These are phyloP conservation scores for Anadara kagoshimensis DNA, from an alignment of 1,140 invertebrate genomes.

Conservation along the genomic window DNA sequence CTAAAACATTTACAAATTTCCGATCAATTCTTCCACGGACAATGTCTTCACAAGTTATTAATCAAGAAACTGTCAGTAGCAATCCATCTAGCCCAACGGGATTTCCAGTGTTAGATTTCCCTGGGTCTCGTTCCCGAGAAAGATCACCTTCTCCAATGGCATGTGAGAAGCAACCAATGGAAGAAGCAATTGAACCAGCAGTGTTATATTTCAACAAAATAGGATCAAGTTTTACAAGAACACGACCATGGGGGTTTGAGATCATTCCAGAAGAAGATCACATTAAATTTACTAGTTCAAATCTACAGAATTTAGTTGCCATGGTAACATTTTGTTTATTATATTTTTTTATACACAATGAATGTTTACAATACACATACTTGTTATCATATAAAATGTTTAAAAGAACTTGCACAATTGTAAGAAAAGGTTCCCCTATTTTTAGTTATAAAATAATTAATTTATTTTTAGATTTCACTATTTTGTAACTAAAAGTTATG, in stretches of 20 bases:
- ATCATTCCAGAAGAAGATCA: slow-evolving; percentile 69
- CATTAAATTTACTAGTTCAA: slow-evolving; percentile 70
- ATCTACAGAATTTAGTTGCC: slow-evolving; percentile 69
- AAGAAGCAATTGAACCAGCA: slow-evolving; percentile 78
- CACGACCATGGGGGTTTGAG: slow-evolving; percentile 66
- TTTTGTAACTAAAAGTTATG: too few relatives aligned
- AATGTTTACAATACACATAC: too few relatives aligned
- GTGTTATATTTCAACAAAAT: slow-evolving; percentile 93
- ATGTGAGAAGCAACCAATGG: slow-evolving; percentile 12
- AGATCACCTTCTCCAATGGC: slow-evolving; percentile 73
- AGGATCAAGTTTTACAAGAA: slow-evolving; percentile 87
- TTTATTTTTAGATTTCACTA: too few relatives aligned
- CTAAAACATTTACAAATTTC: slow-evolving; percentile 71
- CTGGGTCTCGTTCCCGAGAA: slow-evolving; percentile 48
- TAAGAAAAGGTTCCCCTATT: too few relatives aligned
- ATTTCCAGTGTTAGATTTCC: slow-evolving; percentile 24
- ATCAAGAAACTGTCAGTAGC: slow-evolving; percentile 39
- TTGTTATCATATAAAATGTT: too few relatives aligned
- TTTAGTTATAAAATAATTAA: too few relatives aligned
- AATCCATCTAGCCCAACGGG: slow-evolving; percentile 33
- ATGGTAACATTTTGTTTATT: slow-evolving; percentile 61
- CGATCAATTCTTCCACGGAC: slow-evolving; percentile 93
- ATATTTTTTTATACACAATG: background rate
- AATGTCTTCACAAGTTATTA: slow-evolving; percentile 85
- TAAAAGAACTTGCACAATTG: too few relatives aligned